phyloP scores from a whole-genome alignment of 2,113 vertebrate genomes.

The Albula glossodonta region DNA sequence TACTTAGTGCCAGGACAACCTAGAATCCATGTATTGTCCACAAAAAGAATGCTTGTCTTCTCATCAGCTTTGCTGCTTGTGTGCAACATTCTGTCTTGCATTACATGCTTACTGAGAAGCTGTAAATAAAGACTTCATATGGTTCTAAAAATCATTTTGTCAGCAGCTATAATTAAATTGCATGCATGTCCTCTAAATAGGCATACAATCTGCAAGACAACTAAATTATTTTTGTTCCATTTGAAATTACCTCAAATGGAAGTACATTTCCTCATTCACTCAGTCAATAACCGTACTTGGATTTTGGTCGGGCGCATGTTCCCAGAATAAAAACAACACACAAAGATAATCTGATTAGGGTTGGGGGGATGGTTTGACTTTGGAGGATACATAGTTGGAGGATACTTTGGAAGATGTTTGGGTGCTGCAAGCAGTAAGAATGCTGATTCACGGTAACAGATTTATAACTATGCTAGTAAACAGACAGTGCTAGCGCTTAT shows the following conservation, averaged over 20 bases:
- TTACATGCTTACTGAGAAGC: too few species aligned
- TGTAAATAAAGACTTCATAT: too few species aligned
- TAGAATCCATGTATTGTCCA: too few species aligned
- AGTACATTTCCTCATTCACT: not conserved
- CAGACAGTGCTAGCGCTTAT: not conserved
- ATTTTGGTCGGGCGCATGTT: not conserved
- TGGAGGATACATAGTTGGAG: not conserved
- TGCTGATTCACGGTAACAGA: not conserved
- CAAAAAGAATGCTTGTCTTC: too few species aligned
- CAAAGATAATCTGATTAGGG: not conserved
- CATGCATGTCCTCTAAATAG: too few species aligned
- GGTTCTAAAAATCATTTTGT: too few species aligned
- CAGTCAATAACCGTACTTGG: not conserved
- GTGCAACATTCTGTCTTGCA: too few species aligned
- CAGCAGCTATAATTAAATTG: too few species aligned
- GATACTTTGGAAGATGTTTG: not conserved
- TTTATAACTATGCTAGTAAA: not conserved
- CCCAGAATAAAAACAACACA: not conserved
- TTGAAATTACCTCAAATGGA: not conserved
- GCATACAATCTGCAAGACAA: too few species aligned
- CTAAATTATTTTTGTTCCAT: too few species aligned
- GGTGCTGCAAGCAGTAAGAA: not conserved
- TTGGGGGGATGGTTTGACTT: not conserved
- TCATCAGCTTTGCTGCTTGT: too few species aligned
- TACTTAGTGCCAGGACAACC: too few species aligned